Evolutionary conservation across 1,140 invertebrate genomes (phyloP), one percentile per base, ranked within the genome.

Genomic region (Ceratosolen fusciceps): DNA sequence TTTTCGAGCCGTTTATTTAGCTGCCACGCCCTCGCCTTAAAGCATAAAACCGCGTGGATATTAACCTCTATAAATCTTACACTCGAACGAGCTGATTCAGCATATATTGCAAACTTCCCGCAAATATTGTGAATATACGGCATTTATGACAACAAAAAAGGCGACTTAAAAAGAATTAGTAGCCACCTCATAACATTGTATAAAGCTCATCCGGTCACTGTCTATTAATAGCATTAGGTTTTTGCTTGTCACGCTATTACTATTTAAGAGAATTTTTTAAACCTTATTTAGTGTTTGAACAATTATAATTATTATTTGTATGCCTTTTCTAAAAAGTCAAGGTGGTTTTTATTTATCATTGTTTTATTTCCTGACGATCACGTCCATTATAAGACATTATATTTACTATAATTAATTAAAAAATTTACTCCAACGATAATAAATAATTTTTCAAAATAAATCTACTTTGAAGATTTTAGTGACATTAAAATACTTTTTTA

Each of bases 21-120:
- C 37, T 21, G n/a, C 29, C 77, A 73, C 77, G 77, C 77, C 70
- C 70, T 54, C 47, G 31, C 31, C 62, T 67, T 62, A 58, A 72
- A 72, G 60, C 77, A 37, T 68, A 74, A 79, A 79, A 79, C 58
- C 78, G 54, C 26, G 31, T 80, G 78, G 65, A 70, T 75, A 75
- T 80, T 80, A 74, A 80, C 72, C 62, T 80, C 78, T 62, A 80
- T 75, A 80, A 80, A 80, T 75, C 78, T 71, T 58, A 7, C 2
- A 26, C 52, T 56, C 29, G 21, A 67, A 34, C 19, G 9, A 24
- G 24, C 77, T 74, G 77, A 79, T 79, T 68, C 71, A 74, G 77
- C 77, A 74, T 47, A 79, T 79, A 79, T 58, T 67, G 67, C 37
- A 14, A 26, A 54, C 70, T 72, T 12, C 58, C 31, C 34, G 29